Base-by-base conservation (phyloP, 2,797 vertebrate species). In the Euthynnus affinis region DNA sequence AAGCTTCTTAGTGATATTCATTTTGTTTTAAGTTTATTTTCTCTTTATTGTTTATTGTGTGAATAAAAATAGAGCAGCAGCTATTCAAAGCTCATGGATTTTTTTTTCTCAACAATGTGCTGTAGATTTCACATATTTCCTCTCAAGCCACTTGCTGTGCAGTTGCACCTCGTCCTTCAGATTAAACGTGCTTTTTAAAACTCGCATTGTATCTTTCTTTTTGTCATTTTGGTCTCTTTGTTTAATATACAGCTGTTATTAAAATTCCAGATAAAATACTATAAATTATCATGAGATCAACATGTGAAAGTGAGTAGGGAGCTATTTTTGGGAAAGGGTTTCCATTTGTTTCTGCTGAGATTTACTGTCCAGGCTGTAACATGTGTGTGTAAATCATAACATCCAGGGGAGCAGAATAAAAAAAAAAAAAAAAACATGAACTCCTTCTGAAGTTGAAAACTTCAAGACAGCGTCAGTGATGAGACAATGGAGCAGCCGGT, bases 401-500 rank as follows among this genome's bases (percentile, higher is more conserved):
- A 53, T 5, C 34, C 12, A 44, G 27, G 22, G 12, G 48, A 53
- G 18, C 62, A 53, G 6, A 72, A 73, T 0, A 51, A 17, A 20
- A 49, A 49, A 49, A 49, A 49, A 49, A 49, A 20, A 49, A 49
- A 78, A 83, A 79, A 69, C 44, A 86, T 3, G 34, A 76, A 75
- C 9, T 53, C 40, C 67, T 69, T 81, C 52, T 64, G 56, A 69
- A 71, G 71, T 8, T 62, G 66, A 61, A 23, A 20, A 32, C 62
- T 62, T 70, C 5, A 52, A 76, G 55, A 78, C 52, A 18, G 14
- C 9, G 14, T 22, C 25, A 0, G 49, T 9, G 53, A 80, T 60
- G 34, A 89, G 79, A 92, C 89, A 92, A 93, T 89, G 74, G 82
- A 79, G 73, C 84, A 80, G 73, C 74, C 73, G 75, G 53, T 10